Percentiles rank a stretch among this genome's conserved stretches.
phyloP scores from a whole-genome alignment of 2,113 vertebrate genomes.

The Scatophagus argus region DNA sequence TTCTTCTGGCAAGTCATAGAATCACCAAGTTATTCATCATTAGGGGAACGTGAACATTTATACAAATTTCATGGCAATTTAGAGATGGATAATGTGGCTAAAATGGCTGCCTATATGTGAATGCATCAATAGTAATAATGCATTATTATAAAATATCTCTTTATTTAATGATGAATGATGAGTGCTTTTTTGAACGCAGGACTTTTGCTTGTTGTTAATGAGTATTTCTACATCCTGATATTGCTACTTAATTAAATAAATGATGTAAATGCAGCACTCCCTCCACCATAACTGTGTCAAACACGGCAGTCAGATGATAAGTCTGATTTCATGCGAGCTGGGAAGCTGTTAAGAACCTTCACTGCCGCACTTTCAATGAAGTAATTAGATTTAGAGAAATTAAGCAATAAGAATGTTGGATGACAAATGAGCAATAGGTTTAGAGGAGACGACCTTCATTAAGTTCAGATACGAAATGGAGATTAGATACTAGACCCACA shows the following conservation, averaged over 20 bases:
- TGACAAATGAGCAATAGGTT: not conserved
- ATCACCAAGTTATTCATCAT: too few relatives aligned
- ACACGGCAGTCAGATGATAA: not conserved
- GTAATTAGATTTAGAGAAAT: conserved; percentile 8
- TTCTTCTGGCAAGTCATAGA: too few relatives aligned
- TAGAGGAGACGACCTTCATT: not conserved
- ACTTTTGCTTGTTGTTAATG: too few relatives aligned
- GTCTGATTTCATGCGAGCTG: not conserved
- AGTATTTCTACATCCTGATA: not conserved
- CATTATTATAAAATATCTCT: not conserved
- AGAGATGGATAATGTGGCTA: too few relatives aligned
- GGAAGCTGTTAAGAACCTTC: not conserved
- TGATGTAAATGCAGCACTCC: not conserved
- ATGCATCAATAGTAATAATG: not conserved
- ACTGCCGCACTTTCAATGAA: not conserved
- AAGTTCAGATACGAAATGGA: not conserved
- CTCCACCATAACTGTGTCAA: not conserved
- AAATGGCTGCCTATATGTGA: too few relatives aligned
- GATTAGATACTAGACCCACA: not conserved
- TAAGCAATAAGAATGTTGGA: not conserved
- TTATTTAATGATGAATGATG: not conserved
- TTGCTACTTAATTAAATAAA: not conserved
- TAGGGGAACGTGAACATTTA: too few relatives aligned
- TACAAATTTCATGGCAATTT: too few relatives aligned
- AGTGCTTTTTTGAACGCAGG: not conserved